Conservation (phyloP, 35 echinoderm and acorn worm genomes). For the Lytechinus pictus region DNA sequence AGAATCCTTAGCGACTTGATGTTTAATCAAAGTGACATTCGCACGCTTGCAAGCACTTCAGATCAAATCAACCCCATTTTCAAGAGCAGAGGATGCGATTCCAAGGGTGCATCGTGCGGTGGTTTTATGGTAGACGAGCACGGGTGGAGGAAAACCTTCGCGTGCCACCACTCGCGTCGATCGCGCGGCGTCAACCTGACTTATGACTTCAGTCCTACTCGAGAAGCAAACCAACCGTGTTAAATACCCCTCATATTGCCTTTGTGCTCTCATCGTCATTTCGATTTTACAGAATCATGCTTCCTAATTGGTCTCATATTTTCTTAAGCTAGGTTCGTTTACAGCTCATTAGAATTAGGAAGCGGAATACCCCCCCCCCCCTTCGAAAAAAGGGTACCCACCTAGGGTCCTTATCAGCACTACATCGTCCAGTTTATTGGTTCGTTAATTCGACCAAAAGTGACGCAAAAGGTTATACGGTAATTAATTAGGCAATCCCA, state of each 20-base stretch:
- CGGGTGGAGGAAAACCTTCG: background rate
- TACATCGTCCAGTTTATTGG: background rate
- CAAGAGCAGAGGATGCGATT: background rate
- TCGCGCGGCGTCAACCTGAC: background rate
- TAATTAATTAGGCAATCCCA: background rate
- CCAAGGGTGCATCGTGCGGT: background rate
- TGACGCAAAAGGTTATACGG: constrained; percentile 9
- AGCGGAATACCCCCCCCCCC: background rate
- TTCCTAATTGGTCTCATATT: constrained; percentile 39
- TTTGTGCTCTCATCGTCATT: constrained; percentile 23
- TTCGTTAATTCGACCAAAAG: constrained; percentile 18
- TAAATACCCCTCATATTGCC: constrained; percentile 20
- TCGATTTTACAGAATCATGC: constrained; percentile 42
- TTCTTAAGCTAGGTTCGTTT: constrained; percentile 30
- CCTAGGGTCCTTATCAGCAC: background rate
- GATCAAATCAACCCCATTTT: background rate
- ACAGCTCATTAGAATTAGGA: constrained; percentile 33
- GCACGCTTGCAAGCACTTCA: background rate
- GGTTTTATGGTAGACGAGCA: background rate
- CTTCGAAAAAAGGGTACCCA: background rate
- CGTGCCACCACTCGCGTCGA: background rate
- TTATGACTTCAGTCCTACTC: background rate
- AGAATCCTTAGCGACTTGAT: background rate
- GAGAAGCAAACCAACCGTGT: background rate
- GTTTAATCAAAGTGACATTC: background rate